Evolutionary conservation across 2,113 vertebrate genomes (phyloP).

Genomic region (Ctenodactylus gundi): DNA sequence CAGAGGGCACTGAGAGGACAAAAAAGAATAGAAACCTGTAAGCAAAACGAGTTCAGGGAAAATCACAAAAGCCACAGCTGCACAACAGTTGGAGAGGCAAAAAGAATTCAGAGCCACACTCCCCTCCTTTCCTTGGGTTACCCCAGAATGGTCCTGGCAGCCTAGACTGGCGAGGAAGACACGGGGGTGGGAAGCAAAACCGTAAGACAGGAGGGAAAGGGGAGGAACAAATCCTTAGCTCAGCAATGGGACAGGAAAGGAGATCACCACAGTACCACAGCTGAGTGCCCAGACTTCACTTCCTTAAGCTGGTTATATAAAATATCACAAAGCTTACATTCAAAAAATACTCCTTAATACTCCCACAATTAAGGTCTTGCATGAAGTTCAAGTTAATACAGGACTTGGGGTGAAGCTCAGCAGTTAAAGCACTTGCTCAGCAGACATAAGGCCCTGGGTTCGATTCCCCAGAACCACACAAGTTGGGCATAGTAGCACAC

Average conservation of each 20-base stretch:
- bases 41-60: rapidly evolving
- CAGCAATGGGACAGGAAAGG: neutral
- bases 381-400: neutral
- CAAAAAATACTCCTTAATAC: neutral
- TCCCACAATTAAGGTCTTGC: neutral
- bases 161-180: neutral
- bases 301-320: neutral
- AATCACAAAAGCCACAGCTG: neutral
- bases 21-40: neutral
- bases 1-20: neutral
- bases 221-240: neutral
- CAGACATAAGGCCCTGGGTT: too few species aligned
- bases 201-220: neutral
- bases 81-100: neutral
- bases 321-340: neutral
- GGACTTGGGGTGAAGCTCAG: too few species aligned
- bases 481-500: too few species aligned
- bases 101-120: neutral
- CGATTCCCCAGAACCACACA: too few species aligned
- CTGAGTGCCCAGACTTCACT: neutral
- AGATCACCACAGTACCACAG: too few species aligned
- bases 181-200: neutral
- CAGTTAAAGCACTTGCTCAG: too few species aligned
- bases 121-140: neutral
- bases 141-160: neutral